These are phyloP conservation scores for Chrysolina haemoptera DNA, from an alignment of 2,888 invertebrate genomes.

Conservation along the genomic window DNA sequence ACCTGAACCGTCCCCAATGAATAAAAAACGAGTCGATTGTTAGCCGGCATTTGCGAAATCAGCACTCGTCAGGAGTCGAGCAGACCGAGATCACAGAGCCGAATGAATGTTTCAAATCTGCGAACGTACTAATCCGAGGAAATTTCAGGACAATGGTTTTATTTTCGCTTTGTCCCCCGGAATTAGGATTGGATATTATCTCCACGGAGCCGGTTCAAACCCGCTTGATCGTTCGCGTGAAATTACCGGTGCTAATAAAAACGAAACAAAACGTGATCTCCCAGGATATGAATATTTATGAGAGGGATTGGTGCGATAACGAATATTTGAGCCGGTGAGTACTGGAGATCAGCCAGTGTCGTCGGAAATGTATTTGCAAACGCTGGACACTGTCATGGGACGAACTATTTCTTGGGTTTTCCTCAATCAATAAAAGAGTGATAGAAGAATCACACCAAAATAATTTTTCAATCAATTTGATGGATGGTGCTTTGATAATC, in stretches of 20 bases:
- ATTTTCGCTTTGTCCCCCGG: conserved; percentile 60
- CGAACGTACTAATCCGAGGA: conserved; percentile 63
- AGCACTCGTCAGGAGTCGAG: conserved; percentile 53
- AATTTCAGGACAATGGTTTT: conserved; percentile 65
- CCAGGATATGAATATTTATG: conserved; percentile 4
- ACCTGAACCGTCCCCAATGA: background rate
- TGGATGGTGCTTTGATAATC: too few species aligned
- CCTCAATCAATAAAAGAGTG: too few species aligned
- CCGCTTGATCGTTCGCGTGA: conserved; percentile 60
- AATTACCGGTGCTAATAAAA: conserved; percentile 37
- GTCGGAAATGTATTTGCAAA: too few species aligned
- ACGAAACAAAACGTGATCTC: conserved; percentile 7
- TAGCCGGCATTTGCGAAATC: conserved; percentile 43
- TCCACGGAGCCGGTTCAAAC: conserved; percentile 55
- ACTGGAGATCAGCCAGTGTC: too few species aligned
- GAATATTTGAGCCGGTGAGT: background rate
- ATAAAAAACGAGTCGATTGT: conserved; percentile 34
- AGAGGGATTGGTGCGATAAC: background rate
- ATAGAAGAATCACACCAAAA: too few species aligned
- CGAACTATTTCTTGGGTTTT: too few species aligned
- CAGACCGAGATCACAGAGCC: conserved; percentile 56
- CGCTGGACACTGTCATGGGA: too few species aligned
- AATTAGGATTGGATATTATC: conserved; percentile 60
- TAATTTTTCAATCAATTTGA: too few species aligned
- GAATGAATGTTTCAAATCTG: conserved; percentile 62